These are phyloP conservation scores for Sialis lutaria DNA, from an alignment of 2,888 invertebrate genomes.

Conservation along the genomic window DNA sequence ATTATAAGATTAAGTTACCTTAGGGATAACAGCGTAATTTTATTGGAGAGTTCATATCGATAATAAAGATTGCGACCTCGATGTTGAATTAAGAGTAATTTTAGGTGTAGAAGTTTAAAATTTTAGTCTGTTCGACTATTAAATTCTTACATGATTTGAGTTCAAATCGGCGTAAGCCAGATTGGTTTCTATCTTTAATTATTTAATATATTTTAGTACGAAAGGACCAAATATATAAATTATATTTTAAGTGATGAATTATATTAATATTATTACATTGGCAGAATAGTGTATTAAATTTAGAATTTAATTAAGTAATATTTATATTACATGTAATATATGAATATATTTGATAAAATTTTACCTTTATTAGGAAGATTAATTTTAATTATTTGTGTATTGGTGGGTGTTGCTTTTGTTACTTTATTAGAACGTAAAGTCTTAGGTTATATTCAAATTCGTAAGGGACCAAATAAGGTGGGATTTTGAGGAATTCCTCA, in stretches of 20 bases:
- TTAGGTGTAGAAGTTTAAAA: constrained; percentile 46
- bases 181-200: constrained; percentile 67
- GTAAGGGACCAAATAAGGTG: constrained; percentile 57
- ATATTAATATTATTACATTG: constrained; percentile 31
- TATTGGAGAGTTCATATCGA: constrained; percentile 55
- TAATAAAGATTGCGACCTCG: constrained; percentile 69
- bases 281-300: constrained; percentile 53
- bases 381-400: constrained; percentile 38
- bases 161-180: constrained; percentile 74
- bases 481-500: constrained; percentile 43
- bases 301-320: constrained; percentile 46
- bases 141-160: constrained; percentile 77
- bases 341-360: constrained; percentile 28
- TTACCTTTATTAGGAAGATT: constrained; percentile 26
- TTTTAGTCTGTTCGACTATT: constrained; percentile 69
- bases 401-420: constrained; percentile 51
- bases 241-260: constrained; percentile 27
- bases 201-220: constrained; percentile 50
- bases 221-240: constrained; percentile 52
- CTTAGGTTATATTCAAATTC: constrained; percentile 54
- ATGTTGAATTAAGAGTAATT: constrained; percentile 69
- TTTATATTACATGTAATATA: constrained; percentile 35
- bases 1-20: constrained; percentile 6
- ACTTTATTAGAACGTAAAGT: constrained; percentile 54
- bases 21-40: constrained; percentile 53